phyloP scores from a whole-genome alignment of 2,888 invertebrate genomes.

The Pandemis cinnamomeana region DNA sequence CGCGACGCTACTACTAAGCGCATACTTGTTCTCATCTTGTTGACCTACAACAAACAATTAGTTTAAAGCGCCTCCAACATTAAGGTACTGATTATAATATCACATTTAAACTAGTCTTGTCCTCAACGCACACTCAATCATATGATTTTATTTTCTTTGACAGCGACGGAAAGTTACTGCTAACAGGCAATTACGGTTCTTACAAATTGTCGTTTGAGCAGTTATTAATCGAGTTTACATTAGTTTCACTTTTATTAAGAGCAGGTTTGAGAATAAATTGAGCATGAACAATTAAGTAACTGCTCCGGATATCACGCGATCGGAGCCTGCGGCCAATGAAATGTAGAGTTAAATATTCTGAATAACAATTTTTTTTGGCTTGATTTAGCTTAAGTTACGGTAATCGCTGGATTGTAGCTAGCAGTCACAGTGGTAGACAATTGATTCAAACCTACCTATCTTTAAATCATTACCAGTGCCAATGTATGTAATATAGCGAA shows the following conservation, averaged over 20 bases:
- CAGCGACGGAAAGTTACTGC: not conserved
- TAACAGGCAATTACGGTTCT: constrained; percentile 7
- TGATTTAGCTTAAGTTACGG: not conserved
- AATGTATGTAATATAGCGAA: no score
- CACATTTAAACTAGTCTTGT: no score
- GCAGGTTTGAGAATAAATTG: constrained; percentile 22
- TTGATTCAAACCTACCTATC: no score
- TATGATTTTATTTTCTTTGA: not conserved
- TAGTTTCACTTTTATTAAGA: constrained; percentile 27
- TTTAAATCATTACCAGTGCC: no score
- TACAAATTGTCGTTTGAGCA: constrained; percentile 19
- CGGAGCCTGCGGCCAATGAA: constrained; percentile 7
- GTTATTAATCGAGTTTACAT: constrained; percentile 9
- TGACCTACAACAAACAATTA: constrained; percentile 61
- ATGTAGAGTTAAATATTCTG: constrained; percentile 3
- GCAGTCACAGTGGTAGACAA: not conserved
- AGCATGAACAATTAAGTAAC: constrained; percentile 13
- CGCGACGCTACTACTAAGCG: constrained; percentile 66
- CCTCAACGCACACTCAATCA: not conserved
- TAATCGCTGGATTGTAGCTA: not conserved
- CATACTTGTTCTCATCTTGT: constrained; percentile 78
- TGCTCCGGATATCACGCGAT: constrained; percentile 8
- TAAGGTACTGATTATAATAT: no score
- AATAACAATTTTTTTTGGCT: not conserved
- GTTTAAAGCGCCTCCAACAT: not conserved